Conservation (phyloP, 2,888 invertebrate species). For the Drosophila infuscata region DNA sequence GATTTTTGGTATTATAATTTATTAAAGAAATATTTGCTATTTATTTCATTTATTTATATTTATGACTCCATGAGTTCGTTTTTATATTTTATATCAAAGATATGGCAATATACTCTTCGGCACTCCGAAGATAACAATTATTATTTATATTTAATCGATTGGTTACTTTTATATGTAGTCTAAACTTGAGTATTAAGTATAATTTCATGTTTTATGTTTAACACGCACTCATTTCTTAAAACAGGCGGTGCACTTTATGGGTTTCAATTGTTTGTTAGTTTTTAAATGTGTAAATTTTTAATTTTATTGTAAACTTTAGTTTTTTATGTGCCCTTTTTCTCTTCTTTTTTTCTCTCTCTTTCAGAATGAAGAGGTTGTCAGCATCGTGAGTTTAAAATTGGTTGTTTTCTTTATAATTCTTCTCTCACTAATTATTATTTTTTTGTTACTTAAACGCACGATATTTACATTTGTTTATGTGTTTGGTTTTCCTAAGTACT, state of each 20-base stretch:
- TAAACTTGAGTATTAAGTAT: background rate
- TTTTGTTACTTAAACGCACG: slow-evolving; percentile 47
- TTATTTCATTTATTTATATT: background rate
- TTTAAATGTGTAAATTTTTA: slow-evolving; percentile 27
- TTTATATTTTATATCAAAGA: background rate
- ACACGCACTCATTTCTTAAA: slow-evolving; percentile 16
- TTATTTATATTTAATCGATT: background rate
- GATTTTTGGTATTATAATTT: background rate
- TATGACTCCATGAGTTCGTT: background rate
- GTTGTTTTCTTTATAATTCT: slow-evolving; percentile 44
- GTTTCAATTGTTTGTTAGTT: slow-evolving; percentile 11
- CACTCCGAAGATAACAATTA: background rate
- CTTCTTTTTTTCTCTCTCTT: slow-evolving; percentile 80
- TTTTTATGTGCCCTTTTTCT: slow-evolving; percentile 72
- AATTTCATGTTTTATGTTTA: slow-evolving; percentile 16
- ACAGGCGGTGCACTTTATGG: slow-evolving; percentile 22
- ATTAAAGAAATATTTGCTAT: background rate
- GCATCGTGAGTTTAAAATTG: slow-evolving; percentile 84
- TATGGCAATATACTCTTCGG: background rate
- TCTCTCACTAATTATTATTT: slow-evolving; percentile 24
- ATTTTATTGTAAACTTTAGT: slow-evolving; percentile 55
- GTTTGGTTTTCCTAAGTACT: slow-evolving; percentile 20
- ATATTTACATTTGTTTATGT: slow-evolving; percentile 30
- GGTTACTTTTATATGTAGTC: background rate
- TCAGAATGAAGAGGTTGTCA: slow-evolving; percentile 85